phyloP scores from a whole-genome alignment of 92 coral and sea anemone genomes.

The Zoanthus gigantus region DNA sequence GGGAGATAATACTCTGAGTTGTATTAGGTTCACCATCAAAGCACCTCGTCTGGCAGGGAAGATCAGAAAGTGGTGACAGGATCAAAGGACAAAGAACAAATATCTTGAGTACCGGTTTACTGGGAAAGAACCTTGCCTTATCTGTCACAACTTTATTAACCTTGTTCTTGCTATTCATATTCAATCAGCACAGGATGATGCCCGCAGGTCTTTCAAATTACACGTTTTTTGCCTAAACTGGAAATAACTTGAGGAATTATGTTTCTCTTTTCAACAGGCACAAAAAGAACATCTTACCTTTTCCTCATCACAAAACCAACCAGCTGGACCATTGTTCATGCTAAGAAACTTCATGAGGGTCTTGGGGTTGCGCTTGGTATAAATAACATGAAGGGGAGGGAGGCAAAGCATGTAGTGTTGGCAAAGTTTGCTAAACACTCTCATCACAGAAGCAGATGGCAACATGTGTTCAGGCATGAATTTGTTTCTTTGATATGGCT shows the following conservation, averaged over 20 bases:
- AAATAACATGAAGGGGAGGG: too few species aligned
- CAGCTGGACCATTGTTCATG: too few species aligned
- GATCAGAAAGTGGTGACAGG: not conserved
- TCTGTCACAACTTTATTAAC: slow-evolving; percentile 1
- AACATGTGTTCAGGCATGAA: too few species aligned
- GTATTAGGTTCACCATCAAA: not conserved
- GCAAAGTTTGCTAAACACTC: too few species aligned
- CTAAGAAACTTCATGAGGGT: too few species aligned
- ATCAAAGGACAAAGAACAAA: slow-evolving; percentile 16
- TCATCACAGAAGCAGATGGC: too few species aligned
- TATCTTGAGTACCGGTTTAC: slow-evolving; percentile 19
- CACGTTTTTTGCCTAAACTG: slow-evolving; percentile 65
- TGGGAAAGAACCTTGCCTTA: slow-evolving; percentile 3
- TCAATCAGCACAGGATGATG: not conserved
- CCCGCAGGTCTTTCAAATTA: slow-evolving; percentile 26
- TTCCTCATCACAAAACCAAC: not conserved
- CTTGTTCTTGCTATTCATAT: not conserved
- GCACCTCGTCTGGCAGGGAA: not conserved
- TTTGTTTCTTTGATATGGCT: too few species aligned
- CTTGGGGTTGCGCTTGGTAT: too few species aligned
- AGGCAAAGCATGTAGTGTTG: too few species aligned
- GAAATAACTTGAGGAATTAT: slow-evolving; percentile 51
- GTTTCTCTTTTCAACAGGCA: slow-evolving; percentile 65
- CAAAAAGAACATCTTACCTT: not conserved
- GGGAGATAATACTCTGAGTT: not conserved